Evolutionary conservation across 1,140 invertebrate genomes (phyloP).

Genomic region (Sinella curviseta): DNA sequence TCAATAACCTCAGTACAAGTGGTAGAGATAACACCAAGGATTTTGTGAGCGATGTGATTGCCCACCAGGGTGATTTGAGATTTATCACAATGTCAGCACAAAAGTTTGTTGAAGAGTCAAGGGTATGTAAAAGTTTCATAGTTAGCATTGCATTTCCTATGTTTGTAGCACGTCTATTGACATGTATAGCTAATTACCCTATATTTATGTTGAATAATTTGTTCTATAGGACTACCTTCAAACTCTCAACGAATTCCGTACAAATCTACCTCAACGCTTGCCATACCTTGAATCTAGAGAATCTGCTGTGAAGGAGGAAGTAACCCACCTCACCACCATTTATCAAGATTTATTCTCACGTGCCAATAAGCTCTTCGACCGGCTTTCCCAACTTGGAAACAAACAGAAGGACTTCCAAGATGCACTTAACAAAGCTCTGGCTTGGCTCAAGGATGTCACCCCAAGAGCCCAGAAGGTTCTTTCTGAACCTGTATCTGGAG

Average conservation of each 20-base stretch:
- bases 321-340: slow-evolving; percentile 57
- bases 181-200: neutral
- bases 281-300: slow-evolving; percentile 74
- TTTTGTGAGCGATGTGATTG: slow-evolving; percentile 90
- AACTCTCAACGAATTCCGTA: slow-evolving; percentile 80
- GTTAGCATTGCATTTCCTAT: neutral
- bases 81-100: slow-evolving; percentile 93
- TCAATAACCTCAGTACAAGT: slow-evolving; percentile 63
- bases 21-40: slow-evolving; percentile 73
- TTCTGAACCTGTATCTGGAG: slow-evolving; percentile 78
- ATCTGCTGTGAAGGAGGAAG: slow-evolving; percentile 69
- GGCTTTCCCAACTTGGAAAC: slow-evolving; percentile 72
- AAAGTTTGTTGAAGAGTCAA: slow-evolving; percentile 91
- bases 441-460: slow-evolving; percentile 78
- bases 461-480: slow-evolving; percentile 62
- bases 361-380: slow-evolving; percentile 78
- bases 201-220: too few relatives aligned
- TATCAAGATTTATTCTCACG: slow-evolving; percentile 76
- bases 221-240: slow-evolving; percentile 73
- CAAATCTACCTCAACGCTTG: slow-evolving; percentile 73
- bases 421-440: slow-evolving; percentile 75
- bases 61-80: slow-evolving; percentile 88
- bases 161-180: neutral
- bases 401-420: slow-evolving; percentile 80
- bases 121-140: slow-evolving; percentile 59